Base-by-base conservation (phyloP, 2,888 invertebrate species). In the Orthosia gracilis region DNA sequence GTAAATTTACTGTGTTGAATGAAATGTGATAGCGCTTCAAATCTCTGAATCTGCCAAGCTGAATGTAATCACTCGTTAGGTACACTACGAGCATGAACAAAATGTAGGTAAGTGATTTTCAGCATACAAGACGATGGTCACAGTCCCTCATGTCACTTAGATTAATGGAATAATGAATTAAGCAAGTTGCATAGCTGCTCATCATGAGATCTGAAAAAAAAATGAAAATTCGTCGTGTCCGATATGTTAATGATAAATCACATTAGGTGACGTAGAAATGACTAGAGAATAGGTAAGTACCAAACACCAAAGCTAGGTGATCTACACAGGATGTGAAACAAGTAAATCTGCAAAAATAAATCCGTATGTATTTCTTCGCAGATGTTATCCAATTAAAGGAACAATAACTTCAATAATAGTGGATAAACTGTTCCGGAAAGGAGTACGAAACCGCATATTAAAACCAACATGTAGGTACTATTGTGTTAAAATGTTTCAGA, bases 401-500 rank as follows among this genome's bases (percentile, higher is more conserved):
- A 73, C 63, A 69, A 68, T 75, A 54, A 62, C 40, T 67, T 15
- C 18, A 62, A 61, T 62, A 67, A 62, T 64, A n/a, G 62, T 21
- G 26, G 23, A 72, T 73, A 69, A 74, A 17, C 57, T 54, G 64
- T 52, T 59, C 66, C 70, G 59, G 72, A 84, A n/a, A n/a, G n/a
- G n/a, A n/a, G n/a, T n/a, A n/a, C n/a, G n/a, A n/a, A 78, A 82
- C 78, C 73, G 52, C 61, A 73, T 68, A 61, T 69, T 76, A 61
- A 80, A 75, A 68, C 21, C 63, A 74, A 65, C 26, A 65, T 59
- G n/a, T n/a, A n/a, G n/a, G 49, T 52, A 69, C 26, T 63, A 73
- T 85, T 86, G 78, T 85, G 70, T 69, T 58, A 72, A 83, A 76
- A 71, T 62, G 52, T 78, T 84, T 76, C 64, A 67, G 69, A 67